Evolutionary conservation across 1,140 invertebrate genomes (phyloP).

Genomic region (Brachionus rubens): DNA sequence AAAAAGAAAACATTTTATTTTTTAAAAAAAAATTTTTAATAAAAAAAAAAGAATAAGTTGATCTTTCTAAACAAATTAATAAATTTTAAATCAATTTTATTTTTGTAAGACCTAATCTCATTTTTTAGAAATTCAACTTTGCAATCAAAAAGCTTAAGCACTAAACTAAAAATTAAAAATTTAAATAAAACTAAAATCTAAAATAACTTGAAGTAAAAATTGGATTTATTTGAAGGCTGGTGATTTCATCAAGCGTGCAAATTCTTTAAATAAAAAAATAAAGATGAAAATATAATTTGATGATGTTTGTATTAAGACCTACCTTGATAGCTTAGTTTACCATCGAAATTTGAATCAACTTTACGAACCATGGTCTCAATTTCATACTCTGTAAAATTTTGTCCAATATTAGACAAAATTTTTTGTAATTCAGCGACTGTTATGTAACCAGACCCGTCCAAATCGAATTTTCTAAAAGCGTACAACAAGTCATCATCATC

Average conservation of each 20-base stretch:
- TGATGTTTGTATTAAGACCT: no score
- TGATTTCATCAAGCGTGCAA: slow-evolving; percentile 40
- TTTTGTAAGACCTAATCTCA: no score
- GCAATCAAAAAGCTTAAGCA: no score
- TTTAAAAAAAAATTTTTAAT: no score
- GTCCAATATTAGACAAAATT: slow-evolving; percentile 28
- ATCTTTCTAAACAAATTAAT: no score
- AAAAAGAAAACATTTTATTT: no score
- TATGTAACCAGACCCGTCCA: slow-evolving; percentile 14
- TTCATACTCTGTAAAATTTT: slow-evolving; percentile 31
- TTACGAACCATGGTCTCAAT: slow-evolving; percentile 23
- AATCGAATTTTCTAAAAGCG: slow-evolving; percentile 36
- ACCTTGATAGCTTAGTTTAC: slow-evolving; percentile 21
- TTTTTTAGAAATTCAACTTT: no score
- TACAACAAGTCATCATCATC: slow-evolving; percentile 30
- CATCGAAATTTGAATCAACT: slow-evolving; percentile 41
- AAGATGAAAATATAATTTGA: no score
- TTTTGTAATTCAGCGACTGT: slow-evolving; percentile 22
- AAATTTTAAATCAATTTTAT: no score
- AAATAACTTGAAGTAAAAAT: not conserved
- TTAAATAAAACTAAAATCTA: not conserved
- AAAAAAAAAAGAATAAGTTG: no score
- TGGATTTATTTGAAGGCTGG: slow-evolving; percentile 16
- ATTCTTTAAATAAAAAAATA: slow-evolving; percentile 23
- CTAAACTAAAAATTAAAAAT: no score